These are phyloP conservation scores for Corythornis madagascariensis DNA, from an alignment of 2,113 vertebrate genomes.

Conservation along the genomic window DNA sequence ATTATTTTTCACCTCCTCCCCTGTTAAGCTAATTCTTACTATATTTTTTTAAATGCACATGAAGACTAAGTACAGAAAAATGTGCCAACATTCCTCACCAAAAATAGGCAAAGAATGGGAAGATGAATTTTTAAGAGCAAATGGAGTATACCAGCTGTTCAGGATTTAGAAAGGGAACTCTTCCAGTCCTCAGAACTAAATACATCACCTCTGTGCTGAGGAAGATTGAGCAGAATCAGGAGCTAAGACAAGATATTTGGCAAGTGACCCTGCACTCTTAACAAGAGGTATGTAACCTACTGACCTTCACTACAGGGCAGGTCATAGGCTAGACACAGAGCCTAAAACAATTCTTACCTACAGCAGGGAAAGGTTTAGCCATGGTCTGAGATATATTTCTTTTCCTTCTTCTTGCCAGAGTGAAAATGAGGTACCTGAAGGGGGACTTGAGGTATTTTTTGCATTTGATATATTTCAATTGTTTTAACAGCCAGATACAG, in stretches of 20 bases:
- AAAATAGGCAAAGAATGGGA: constrained; percentile 70
- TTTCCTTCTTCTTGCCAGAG: background rate
- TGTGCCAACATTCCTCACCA: constrained; percentile 60
- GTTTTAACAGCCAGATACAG: background rate
- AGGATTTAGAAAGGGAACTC: constrained; percentile 48
- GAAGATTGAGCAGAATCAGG: constrained; percentile 1
- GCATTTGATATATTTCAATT: background rate
- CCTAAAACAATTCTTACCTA: constrained; percentile 1
- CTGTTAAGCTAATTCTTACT: constrained; percentile 32
- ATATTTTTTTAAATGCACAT: constrained; percentile 54
- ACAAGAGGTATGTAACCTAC: constrained; percentile 52
- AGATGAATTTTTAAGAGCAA: constrained; percentile 62
- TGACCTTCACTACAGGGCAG: constrained; percentile 41
- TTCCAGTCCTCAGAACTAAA: constrained; percentile 43
- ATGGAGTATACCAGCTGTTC: constrained; percentile 59
- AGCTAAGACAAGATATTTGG: constrained; percentile 5
- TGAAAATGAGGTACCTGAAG: background rate
- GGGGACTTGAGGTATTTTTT: background rate
- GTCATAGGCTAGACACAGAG: constrained; percentile 7
- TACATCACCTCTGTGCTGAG: background rate
- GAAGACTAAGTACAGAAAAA: constrained; percentile 64
- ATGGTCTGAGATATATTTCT: background rate
- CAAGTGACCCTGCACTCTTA: background rate
- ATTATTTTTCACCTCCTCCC: constrained; percentile 4
- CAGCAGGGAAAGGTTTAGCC: constrained; percentile 11